Conservation (phyloP, 2,797 vertebrate genomes). For the Gymnoscopelus microlampas region DNA sequence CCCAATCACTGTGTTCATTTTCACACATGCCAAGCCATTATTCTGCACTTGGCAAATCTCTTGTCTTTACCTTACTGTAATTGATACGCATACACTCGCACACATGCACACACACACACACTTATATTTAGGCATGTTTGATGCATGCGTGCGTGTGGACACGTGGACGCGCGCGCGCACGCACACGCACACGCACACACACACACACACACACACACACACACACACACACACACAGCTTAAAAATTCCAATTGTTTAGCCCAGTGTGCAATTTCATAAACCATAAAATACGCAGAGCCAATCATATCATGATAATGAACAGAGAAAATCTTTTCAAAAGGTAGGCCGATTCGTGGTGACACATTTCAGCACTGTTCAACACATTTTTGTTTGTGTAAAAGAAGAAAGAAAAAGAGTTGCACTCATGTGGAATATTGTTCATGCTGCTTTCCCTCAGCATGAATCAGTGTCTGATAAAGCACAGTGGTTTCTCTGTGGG, state of each 20-base stretch:
- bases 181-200: background rate
- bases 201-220: background rate
- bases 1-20: slow-evolving; percentile 79
- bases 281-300: slow-evolving; percentile 52
- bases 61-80: slow-evolving; percentile 57
- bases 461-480: slow-evolving; percentile 25
- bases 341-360: slow-evolving; percentile 56
- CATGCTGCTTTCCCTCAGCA: slow-evolving; percentile 39
- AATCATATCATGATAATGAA: slow-evolving; percentile 60
- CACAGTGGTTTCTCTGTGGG: too few relatives aligned
- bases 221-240: slow-evolving; percentile 30
- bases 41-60: slow-evolving; percentile 73
- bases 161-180: too few relatives aligned
- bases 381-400: slow-evolving; percentile 33
- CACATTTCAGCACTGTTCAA: slow-evolving; percentile 55
- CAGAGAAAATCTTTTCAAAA: slow-evolving; percentile 57
- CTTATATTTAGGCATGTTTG: background rate
- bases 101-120: slow-evolving; percentile 10
- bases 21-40: slow-evolving; percentile 77
- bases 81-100: background rate
- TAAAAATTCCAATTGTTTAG: slow-evolving; percentile 66
- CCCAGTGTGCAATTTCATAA: slow-evolving; percentile 49
- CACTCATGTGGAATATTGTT: slow-evolving; percentile 53
- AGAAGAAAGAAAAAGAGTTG: slow-evolving; percentile 43
- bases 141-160: background rate